These are phyloP conservation scores for Chinchilla lanigera DNA, from an alignment of 2,113 vertebrate genomes.

Conservation along the genomic window DNA sequence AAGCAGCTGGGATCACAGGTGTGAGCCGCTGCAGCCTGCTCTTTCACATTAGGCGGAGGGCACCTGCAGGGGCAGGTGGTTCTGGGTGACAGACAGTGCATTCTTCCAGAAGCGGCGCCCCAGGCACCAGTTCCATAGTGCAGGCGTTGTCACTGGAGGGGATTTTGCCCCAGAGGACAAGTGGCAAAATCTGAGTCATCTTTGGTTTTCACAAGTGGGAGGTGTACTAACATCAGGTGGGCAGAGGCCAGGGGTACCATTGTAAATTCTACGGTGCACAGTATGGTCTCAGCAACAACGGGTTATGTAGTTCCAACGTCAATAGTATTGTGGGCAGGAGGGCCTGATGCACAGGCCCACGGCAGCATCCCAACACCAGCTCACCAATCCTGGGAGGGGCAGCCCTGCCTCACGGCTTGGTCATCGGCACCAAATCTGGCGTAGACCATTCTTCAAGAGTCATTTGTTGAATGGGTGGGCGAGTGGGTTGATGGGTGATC, in stretches of 20 bases:
- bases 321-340: neutral
- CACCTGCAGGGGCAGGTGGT: neutral
- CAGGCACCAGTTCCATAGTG: neutral
- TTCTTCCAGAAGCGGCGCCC: neutral
- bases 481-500: neutral
- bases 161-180: no score
- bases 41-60: neutral
- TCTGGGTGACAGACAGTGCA: neutral
- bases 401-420: neutral
- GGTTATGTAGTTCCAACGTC: neutral
- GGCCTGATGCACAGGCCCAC: no score
- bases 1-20: neutral
- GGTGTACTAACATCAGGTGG: neutral
- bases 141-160: neutral
- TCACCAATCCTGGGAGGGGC: neutral
- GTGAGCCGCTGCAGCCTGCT: neutral
- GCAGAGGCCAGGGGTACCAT: neutral
- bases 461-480: neutral
- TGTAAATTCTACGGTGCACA: fast-evolving
- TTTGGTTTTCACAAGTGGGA: neutral
- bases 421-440: neutral
- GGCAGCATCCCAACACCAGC: neutral
- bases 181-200: neutral
- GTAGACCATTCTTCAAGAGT: neutral
- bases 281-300: fast-evolving